These are phyloP conservation scores for Lepeophtheirus nordmannii DNA, from an alignment of 2,888 invertebrate species.

Conservation along the genomic window DNA sequence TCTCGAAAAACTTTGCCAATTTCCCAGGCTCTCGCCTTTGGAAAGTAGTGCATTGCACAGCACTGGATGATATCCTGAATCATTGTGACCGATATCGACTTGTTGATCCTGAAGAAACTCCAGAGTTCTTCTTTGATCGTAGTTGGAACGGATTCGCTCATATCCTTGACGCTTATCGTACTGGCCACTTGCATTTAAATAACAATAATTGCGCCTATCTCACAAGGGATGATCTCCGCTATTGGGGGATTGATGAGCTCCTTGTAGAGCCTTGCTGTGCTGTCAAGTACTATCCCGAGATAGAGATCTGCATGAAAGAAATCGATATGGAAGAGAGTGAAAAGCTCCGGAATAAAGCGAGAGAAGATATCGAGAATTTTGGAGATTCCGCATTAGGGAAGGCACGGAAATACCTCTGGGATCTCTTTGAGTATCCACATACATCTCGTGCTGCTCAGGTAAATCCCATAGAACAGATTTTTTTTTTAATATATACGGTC, in stretches of 20 bases:
- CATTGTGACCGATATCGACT: slow-evolving; percentile 20
- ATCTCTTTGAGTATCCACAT: slow-evolving; percentile 21
- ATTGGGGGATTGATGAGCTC: slow-evolving; percentile 22
- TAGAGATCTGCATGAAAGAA: slow-evolving; percentile 19
- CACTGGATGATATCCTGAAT: slow-evolving; percentile 9
- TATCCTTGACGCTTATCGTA: slow-evolving; percentile 22
- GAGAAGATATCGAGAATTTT: slow-evolving; percentile 19
- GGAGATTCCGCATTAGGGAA: not conserved
- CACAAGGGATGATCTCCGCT: slow-evolving; percentile 14
- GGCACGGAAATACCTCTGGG: slow-evolving; percentile 17
- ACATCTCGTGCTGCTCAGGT: slow-evolving; percentile 19
- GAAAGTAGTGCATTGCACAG: slow-evolving; percentile 12
- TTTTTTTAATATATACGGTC: not conserved
- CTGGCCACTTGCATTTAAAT: slow-evolving; percentile 14
- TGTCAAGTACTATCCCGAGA: slow-evolving; percentile 23
- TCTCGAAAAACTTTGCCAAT: slow-evolving; percentile 16
- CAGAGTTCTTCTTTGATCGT: slow-evolving; percentile 20
- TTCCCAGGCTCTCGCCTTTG: slow-evolving; percentile 20
- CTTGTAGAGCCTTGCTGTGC: slow-evolving; percentile 23
- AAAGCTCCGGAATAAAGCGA: not conserved
- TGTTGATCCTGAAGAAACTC: slow-evolving; percentile 5
- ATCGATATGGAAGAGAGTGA: slow-evolving; percentile 20
- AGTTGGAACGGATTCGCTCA: slow-evolving; percentile 14
- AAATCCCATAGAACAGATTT: not conserved
- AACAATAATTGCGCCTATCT: slow-evolving; percentile 14